A percentile compares a stretch with the other conserved stretches of the same genome.
Evolutionary conservation across 2,888 invertebrate genomes (phyloP).

Genomic region (Abrostola tripartita): DNA sequence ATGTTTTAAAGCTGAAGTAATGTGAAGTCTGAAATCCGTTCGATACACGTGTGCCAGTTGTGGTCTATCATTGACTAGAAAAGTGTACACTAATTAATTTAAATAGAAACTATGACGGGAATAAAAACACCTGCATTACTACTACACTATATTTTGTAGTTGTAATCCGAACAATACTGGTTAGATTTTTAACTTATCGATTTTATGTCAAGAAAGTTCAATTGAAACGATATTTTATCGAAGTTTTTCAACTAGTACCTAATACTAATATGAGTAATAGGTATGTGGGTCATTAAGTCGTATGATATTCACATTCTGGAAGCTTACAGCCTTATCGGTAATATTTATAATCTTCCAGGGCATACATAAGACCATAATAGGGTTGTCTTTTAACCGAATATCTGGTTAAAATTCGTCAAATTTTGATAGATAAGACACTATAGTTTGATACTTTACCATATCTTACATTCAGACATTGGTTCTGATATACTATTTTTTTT

Average conservation of each 20-base stretch:
- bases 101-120: slow-evolving; percentile 9
- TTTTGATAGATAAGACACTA: no score
- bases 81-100: slow-evolving; percentile 4
- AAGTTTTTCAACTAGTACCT: background rate
- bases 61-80: background rate
- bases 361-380: no score
- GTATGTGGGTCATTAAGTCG: no score
- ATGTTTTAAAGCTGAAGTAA: no score
- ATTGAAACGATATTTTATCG: background rate
- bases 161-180: background rate
- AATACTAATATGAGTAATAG: background rate
- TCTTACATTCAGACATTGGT: no score
- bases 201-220: background rate
- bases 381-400: no score
- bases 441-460: no score
- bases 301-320: no score
- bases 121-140: slow-evolving; percentile 27
- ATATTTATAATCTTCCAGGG: no score
- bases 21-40: slow-evolving; percentile 8
- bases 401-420: no score
- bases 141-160: slow-evolving; percentile 4
- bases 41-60: slow-evolving; percentile 30
- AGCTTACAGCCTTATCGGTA: no score
- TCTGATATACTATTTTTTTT: no score
- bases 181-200: slow-evolving; percentile 4